These are phyloP conservation scores for Ridgeia piscesae DNA, from an alignment of 1,140 invertebrate species.

Conservation along the genomic window DNA sequence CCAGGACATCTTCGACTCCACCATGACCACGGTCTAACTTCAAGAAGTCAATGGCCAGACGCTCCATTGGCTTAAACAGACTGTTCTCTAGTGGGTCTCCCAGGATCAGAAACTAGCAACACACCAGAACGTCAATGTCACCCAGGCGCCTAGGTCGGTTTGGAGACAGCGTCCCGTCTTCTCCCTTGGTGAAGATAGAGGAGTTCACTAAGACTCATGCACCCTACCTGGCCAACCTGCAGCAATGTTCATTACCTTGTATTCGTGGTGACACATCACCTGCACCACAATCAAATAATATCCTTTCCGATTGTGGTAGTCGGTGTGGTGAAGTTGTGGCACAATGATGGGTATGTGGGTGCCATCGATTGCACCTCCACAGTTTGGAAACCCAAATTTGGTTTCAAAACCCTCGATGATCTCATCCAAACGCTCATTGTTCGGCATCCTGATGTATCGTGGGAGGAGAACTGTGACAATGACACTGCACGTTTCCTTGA, in stretches of 20 bases:
- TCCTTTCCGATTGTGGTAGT: constrained; percentile 3
- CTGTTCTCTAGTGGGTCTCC: no score
- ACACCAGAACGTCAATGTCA: not conserved
- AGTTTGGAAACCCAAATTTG: not conserved
- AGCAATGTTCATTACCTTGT: not conserved
- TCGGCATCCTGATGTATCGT: not conserved
- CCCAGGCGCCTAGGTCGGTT: not conserved
- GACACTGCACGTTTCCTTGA: not conserved
- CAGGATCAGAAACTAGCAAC: no score
- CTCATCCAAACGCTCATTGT: not conserved
- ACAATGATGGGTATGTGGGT: not conserved
- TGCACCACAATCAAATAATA: not conserved
- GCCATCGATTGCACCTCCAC: not conserved
- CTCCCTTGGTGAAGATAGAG: not conserved
- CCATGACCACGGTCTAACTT: no score
- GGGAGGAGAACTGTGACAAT: not conserved
- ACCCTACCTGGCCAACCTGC: constrained; percentile 10
- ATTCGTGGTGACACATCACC: not conserved
- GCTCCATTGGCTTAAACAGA: no score
- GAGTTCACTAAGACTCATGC: not conserved
- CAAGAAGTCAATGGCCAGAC: no score
- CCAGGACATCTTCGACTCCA: no score
- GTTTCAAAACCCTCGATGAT: not conserved
- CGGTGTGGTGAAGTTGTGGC: not conserved
- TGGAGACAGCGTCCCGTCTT: not conserved